Percentiles rank a stretch among this genome's conserved stretches.
Conservation (phyloP, 2,888 invertebrate genomes). For the Epistrophella euchroma region DNA sequence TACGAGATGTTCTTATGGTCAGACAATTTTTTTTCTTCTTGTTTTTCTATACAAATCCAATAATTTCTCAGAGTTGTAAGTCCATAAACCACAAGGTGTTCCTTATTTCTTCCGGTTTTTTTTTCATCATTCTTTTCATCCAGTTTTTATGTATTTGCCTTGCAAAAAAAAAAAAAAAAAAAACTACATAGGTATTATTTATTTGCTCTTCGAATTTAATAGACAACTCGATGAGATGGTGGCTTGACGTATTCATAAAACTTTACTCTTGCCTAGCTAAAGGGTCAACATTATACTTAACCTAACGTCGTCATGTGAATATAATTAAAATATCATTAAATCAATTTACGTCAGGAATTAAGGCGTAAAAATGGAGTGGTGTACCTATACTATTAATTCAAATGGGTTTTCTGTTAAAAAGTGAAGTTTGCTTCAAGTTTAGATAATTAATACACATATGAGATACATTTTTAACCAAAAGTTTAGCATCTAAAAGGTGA, state of each 20-base stretch:
- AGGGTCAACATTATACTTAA: constrained; percentile 70
- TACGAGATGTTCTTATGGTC: constrained; percentile 70
- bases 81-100: constrained; percentile 69
- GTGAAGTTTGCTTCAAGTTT: neutral
- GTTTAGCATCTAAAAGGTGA: neutral
- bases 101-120: constrained; percentile 51
- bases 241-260: constrained; percentile 26
- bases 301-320: constrained; percentile 69
- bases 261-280: constrained; percentile 13
- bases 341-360: constrained; percentile 67
- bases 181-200: constrained; percentile 37
- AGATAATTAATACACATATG: neutral
- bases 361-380: constrained; percentile 33
- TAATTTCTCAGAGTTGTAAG: constrained; percentile 57
- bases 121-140: constrained; percentile 11
- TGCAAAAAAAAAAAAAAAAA: constrained; percentile 37
- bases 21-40: constrained; percentile 24
- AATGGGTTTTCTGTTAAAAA: neutral
- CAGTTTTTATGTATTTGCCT: constrained; percentile 8
- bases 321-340: constrained; percentile 74
- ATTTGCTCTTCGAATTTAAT: constrained; percentile 37
- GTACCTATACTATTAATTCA: neutral
- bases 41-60: constrained; percentile 39
- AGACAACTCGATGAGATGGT: constrained; percentile 30
- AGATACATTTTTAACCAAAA: neutral